Percentiles rank a stretch among this genome's conserved stretches.
These are phyloP conservation scores for Zophobas atratus DNA, from an alignment of 1,140 invertebrate genomes.

Conservation along the genomic window DNA sequence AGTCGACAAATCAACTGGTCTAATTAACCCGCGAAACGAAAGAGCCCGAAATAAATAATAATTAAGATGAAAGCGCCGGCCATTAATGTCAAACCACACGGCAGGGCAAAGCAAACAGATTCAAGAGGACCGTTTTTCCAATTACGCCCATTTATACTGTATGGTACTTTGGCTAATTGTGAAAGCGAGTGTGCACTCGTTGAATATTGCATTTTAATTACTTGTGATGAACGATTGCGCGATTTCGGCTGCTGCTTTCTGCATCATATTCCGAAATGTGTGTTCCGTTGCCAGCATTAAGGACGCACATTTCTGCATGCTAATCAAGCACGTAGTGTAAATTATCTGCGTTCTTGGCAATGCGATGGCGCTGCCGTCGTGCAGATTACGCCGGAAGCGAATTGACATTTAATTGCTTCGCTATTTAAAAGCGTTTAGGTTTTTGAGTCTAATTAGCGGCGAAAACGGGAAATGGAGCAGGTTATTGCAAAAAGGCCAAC, in stretches of 20 bases:
- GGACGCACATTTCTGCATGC: slow-evolving; percentile 28
- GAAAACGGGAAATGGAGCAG: no score
- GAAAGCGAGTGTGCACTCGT: slow-evolving; percentile 54
- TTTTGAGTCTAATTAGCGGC: slow-evolving; percentile 43
- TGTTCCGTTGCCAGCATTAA: slow-evolving; percentile 29
- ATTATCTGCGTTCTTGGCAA: slow-evolving; percentile 26
- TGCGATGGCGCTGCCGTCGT: slow-evolving; percentile 2
- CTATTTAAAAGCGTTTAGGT: slow-evolving; percentile 46
- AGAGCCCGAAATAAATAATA: slow-evolving; percentile 49
- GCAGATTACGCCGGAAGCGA: slow-evolving; percentile 33
- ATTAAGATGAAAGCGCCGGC: slow-evolving; percentile 55
- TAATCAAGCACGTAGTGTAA: slow-evolving; percentile 44
- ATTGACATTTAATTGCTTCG: slow-evolving; percentile 48
- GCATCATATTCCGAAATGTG: slow-evolving; percentile 13
- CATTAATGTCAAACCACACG: slow-evolving; percentile 57
- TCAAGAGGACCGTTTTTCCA: slow-evolving; percentile 60
- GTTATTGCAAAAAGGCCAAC: no score
- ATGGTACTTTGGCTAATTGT: slow-evolving; percentile 60
- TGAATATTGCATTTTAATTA: slow-evolving; percentile 54
- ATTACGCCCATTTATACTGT: slow-evolving; percentile 57
- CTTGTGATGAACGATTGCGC: slow-evolving; percentile 37
- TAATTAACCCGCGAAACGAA: slow-evolving; percentile 36
- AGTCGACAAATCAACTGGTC: slow-evolving; percentile 17
- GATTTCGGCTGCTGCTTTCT: slow-evolving; percentile 32
- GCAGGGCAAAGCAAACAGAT: slow-evolving; percentile 53